Base-by-base conservation (phyloP, 1,140 invertebrate genomes). In the Drosophila tsacasi region DNA sequence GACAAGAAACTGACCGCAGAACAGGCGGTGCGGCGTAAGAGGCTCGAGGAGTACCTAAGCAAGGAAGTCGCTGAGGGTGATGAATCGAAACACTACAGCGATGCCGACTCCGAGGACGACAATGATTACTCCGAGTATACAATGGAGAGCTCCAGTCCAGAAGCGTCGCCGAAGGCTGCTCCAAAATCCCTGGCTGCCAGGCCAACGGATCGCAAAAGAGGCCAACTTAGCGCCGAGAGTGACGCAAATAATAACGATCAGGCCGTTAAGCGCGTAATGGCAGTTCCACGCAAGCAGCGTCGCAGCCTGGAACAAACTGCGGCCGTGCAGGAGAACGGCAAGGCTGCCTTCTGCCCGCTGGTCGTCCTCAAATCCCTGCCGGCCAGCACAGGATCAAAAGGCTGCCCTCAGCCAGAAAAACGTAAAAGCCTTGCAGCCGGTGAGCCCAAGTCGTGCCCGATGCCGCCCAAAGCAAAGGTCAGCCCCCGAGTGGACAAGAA, bases 381-480 rank as follows among this genome's bases (percentile, higher is more conserved):
- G 3, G 65, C 44, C 2, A 13, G 6, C 17, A 13, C 30, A 6
- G 60, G 6, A 0, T 35, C 23, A 32, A 83, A 83, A 17, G 79
- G 69, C 15, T 50, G 69, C 23, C 81, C 60, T 0, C 23, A 71
- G 37, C 57, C 60, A 42, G n/a, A 35, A 2, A 61, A 57, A n/a
- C 49, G n/a, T 9, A 55, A 62, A 2, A 10, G 15, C 13, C 13
- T 40, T 39, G n/a, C 21, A 4, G 6, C 57, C 23, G 25, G 12
- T 1, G 25, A 30, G 25, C 30, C 42, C 0, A 63, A 67, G 6
- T 61, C 46, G 15, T 60, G 49, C 23, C 54, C 37, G 0, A 12
- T 58, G 37, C 44, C 76, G 25, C 21, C 76, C 2, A 52, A 57
- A 32, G 35, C 17, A 58, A 19, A 10, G 37, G 37, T 10, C 10